phyloP scores from a whole-genome alignment of 2,888 invertebrate genomes.

The Polietes domitor region DNA sequence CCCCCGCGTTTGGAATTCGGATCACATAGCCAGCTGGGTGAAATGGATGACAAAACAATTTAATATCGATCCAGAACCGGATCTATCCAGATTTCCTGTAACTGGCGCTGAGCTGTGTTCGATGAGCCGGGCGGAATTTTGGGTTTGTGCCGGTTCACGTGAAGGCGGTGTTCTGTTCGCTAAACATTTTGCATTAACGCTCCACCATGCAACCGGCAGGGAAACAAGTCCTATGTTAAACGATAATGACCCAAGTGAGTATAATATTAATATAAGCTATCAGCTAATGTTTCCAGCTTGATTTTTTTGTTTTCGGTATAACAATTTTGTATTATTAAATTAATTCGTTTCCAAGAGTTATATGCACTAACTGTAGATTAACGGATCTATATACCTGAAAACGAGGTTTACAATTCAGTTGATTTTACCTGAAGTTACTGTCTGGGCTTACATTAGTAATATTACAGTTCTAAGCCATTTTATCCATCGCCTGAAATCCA shows the following conservation, averaged over 20 bases:
- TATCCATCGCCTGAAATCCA: too few species aligned
- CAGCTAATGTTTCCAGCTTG: too few species aligned
- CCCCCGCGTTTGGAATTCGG: slow-evolving; percentile 84
- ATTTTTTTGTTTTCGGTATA: too few species aligned
- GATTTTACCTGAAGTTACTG: too few species aligned
- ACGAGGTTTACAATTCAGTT: too few species aligned
- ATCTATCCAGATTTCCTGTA: slow-evolving; percentile 82
- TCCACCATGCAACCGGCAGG: slow-evolving; percentile 84
- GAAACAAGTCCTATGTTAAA: slow-evolving; percentile 83
- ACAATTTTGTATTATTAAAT: too few species aligned
- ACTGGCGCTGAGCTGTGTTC: slow-evolving; percentile 83
- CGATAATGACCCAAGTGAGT: slow-evolving; percentile 81
- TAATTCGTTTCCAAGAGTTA: too few species aligned
- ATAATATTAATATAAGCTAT: too few species aligned
- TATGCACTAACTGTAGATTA: too few species aligned
- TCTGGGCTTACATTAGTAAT: too few species aligned
- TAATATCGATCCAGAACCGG: slow-evolving; percentile 82
- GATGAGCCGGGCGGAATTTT: slow-evolving; percentile 85
- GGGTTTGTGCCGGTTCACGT: slow-evolving; percentile 82
- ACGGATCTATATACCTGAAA: too few species aligned
- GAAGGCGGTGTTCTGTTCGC: slow-evolving; percentile 83
- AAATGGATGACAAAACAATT: slow-evolving; percentile 84
- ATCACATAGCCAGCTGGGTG: slow-evolving; percentile 84
- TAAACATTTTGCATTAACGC: slow-evolving; percentile 84
- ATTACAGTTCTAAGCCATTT: too few species aligned